Evolutionary conservation across 23 tunicate genomes (phyloP).

Genomic region (Oikopleura dioica): DNA sequence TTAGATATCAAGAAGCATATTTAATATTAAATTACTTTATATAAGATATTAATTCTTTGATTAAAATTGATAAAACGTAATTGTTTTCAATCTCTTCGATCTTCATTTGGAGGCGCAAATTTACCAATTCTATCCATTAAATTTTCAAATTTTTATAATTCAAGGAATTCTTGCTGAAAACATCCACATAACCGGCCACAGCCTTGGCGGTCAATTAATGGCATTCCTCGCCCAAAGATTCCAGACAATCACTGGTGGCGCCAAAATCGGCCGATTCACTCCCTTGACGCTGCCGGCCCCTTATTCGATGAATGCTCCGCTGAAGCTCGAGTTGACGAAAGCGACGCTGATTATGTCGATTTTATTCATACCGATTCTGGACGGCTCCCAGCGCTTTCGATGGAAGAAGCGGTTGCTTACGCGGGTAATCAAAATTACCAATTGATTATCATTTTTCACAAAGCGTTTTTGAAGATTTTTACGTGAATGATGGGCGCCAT

Average conservation of each 20-base stretch:
- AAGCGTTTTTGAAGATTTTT: no score
- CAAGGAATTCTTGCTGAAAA: not conserved
- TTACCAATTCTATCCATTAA: no score
- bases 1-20: no score
- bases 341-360: constrained; percentile 5
- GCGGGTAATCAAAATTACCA: no score
- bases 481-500: constrained; percentile 5
- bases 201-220: not conserved
- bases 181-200: not conserved
- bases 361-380: constrained; percentile 13
- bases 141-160: no score
- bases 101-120: no score
- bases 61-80: no score
- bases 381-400: not conserved
- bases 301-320: not conserved
- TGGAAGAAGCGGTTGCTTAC: not conserved
- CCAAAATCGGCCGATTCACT: not conserved
- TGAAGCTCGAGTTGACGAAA: not conserved
- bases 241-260: no score
- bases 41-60: no score
- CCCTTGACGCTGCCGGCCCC: constrained; percentile 6
- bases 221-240: not conserved
- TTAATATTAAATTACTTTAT: no score
- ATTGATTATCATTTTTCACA: no score
- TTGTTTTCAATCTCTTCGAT: no score